Evolutionary conservation across 1,140 invertebrate genomes (phyloP).

Genomic region (Drosophila gunungcola): DNA sequence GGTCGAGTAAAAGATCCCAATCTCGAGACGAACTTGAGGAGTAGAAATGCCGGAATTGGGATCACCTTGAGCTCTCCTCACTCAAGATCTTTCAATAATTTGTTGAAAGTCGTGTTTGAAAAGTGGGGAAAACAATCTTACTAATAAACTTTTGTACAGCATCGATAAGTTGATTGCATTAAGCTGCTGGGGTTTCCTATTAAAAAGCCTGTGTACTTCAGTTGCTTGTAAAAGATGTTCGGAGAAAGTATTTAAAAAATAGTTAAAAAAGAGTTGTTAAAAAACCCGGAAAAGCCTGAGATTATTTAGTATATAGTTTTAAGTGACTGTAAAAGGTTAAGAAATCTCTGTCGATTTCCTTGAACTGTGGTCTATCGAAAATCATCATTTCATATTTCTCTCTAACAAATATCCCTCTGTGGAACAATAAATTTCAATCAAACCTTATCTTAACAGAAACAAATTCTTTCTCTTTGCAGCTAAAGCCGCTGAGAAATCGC

Average conservation of each 20-base stretch:
- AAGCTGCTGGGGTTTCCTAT: background rate
- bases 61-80: slow-evolving; percentile 39
- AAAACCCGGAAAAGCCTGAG: background rate
- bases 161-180: slow-evolving; percentile 1
- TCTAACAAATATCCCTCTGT: background rate
- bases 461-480: slow-evolving; percentile 27
- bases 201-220: background rate
- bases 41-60: slow-evolving; percentile 34
- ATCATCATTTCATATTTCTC: background rate
- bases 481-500: slow-evolving; percentile 6
- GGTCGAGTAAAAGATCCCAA: slow-evolving; percentile 15
- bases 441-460: slow-evolving; percentile 27
- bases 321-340: background rate
- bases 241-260: background rate
- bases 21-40: slow-evolving; percentile 15
- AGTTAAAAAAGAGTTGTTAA: background rate
- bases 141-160: slow-evolving; percentile 15
- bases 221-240: background rate
- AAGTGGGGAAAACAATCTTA: slow-evolving; percentile 12
- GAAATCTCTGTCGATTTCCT: background rate
- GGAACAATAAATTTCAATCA: slow-evolving; percentile 34
- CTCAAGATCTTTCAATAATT: slow-evolving; percentile 25
- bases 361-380: slow-evolving; percentile 1
- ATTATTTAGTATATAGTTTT: background rate
- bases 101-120: slow-evolving; percentile 10